Evolutionary conservation across 2,888 invertebrate species (phyloP), one percentile per base, ranked within the genome.

Genomic region (Drosophila monieri): DNA sequence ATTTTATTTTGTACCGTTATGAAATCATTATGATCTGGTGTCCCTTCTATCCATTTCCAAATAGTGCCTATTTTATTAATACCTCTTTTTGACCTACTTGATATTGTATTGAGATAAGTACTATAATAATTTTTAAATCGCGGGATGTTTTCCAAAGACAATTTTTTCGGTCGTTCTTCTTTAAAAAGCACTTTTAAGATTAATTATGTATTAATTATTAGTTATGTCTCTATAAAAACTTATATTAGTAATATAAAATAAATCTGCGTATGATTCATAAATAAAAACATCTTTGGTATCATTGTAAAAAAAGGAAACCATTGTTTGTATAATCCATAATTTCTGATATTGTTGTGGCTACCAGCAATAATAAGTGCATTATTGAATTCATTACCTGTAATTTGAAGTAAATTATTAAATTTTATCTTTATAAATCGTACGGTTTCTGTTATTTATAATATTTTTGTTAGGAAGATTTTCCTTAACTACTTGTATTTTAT

Each of bases 371-470:
- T 1, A 48, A 6, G 10, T 30, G 10, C 10, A 48, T 12, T 48
- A 32, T 32, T 5, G 18, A 48, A 48, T 30, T 1, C 32, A 32
- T 32, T n/a, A 2, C 18, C 30, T 48, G 47, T 1, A 48, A 30
- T 0, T 15, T 25, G 30, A 47, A 8, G 30, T 8, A 21, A 27
- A 48, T 27, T 25, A 15, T 18, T 32, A 32, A 12, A 48, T 30
- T 18, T 32, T 48, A 48, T 48, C 18, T 18, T 18, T 2, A 9
- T 27, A 10, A 18, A 30, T 47, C 4, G n/a, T 15, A 10, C 30
- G 15, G 18, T 48, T 47, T 47, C 47, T 47, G 14, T 32, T 48
- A 32, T 32, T 30, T 12, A 46, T 27, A n/a, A 27, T 46, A 12
- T 15, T n/a, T 14, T 27, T 46, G 14, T 46, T 46, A 46, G 25